These are phyloP conservation scores for Lithophane socia DNA, from an alignment of 2,888 invertebrate genomes.

Conservation along the genomic window DNA sequence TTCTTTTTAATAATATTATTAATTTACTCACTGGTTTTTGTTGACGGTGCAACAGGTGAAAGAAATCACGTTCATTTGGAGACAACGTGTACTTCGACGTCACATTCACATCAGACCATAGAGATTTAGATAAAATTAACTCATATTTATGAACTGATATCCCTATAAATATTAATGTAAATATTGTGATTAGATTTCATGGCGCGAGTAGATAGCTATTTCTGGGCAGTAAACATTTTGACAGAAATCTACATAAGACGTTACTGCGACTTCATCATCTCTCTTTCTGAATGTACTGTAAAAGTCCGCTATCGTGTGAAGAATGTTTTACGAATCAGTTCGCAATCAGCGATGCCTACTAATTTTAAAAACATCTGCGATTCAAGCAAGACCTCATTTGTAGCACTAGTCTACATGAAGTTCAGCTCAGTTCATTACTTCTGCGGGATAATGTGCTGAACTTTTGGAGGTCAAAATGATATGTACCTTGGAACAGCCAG, in stretches of 20 bases:
- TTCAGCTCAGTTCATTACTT: background rate
- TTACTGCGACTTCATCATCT: background rate
- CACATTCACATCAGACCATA: slow-evolving; percentile 33
- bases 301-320: background rate
- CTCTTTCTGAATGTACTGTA: background rate
- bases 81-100: slow-evolving; percentile 25
- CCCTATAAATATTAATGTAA: slow-evolving; percentile 27
- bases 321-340: background rate
- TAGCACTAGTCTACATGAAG: background rate
- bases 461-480: slow-evolving; percentile 30
- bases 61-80: slow-evolving; percentile 27
- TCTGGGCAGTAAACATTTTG: slow-evolving; percentile 14
- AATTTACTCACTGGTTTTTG: slow-evolving; percentile 20
- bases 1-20: slow-evolving; percentile 23
- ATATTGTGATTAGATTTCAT: slow-evolving; percentile 52
- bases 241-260: background rate
- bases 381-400: background rate
- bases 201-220: slow-evolving; percentile 44
- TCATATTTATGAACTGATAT: slow-evolving; percentile 41
- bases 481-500: slow-evolving; percentile 46
- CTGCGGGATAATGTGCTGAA: background rate
- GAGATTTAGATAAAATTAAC: slow-evolving; percentile 43
- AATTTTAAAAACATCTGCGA: background rate
- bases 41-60: slow-evolving; percentile 34
- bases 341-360: background rate